phyloP scores from a whole-genome alignment of 2,888 invertebrate genomes.

The Tetrapedia diversipes region DNA sequence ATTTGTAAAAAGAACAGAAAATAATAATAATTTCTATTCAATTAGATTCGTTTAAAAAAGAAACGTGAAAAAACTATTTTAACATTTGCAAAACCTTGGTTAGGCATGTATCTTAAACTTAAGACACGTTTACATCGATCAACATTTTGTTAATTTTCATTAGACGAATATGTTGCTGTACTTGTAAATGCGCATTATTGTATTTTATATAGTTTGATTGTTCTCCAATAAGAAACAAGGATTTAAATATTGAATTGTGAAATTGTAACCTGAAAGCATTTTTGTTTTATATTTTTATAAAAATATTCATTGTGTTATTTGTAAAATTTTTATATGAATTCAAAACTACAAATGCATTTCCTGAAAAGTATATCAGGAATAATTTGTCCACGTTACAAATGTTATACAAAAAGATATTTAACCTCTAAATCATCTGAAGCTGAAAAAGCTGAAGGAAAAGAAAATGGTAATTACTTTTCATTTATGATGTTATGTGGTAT shows the following conservation, averaged over 20 bases:
- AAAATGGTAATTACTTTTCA: constrained; percentile 37
- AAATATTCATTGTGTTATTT: not conserved
- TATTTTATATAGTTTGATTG: not conserved
- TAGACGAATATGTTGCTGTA: not conserved
- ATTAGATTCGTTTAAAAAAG: constrained; percentile 4
- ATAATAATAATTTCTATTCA: not conserved
- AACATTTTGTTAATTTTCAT: not conserved
- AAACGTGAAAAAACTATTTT: constrained; percentile 35
- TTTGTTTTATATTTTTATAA: not conserved
- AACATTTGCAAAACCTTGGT: constrained; percentile 48
- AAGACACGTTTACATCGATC: constrained; percentile 30
- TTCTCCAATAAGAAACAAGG: constrained; percentile 2
- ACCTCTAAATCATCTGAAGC: constrained; percentile 38
- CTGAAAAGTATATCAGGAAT: constrained; percentile 24
- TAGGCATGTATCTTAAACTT: constrained; percentile 34
- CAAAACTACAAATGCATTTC: constrained; percentile 31
- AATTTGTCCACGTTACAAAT: not conserved
- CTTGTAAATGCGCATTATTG: constrained; percentile 20
- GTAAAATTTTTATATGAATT: not conserved
- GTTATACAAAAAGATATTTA: constrained; percentile 26
- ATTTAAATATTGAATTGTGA: not conserved
- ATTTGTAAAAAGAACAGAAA: constrained; percentile 9
- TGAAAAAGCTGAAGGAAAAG: not conserved
- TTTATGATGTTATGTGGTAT: not conserved
- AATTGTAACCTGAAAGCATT: not conserved